Evolutionary conservation across 1,140 invertebrate species (phyloP), one percentile per base, ranked within the genome.

Genomic region (Halictus rubicundus): DNA sequence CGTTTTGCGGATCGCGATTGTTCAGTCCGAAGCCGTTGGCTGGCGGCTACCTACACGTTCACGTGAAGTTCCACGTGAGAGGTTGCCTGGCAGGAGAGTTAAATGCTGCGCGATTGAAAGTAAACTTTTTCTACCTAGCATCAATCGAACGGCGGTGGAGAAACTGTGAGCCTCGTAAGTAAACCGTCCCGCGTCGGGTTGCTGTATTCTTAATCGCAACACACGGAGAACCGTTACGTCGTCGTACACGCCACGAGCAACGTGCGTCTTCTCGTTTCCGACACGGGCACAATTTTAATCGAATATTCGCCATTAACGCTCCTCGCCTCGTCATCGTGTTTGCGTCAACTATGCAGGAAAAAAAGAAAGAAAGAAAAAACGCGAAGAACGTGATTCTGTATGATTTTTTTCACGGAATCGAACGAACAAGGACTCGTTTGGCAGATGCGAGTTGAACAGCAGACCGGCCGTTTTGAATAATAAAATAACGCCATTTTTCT

Each of bases 51-150:
- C 85, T 85, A 82, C 85, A 83, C 88, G 88, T 89, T 92, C 91
- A 92, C 91, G 91, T 91, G 91, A 85, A 89, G 84, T 82, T 89
- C 87, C 91, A 92, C 91, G 90, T 92, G 91, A 91, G 85, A 85
- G 81, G 68, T 23, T 60, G 70, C 10, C 64, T 39, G 61, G 74
- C 64, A 52, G 61, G 74, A 70, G 79, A 78, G 69, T 65, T 87
- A 84, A 87, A 86, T 86, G 84, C 84, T 81, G 75, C 68, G 46
- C 59, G 70, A 86, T 87, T 87, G 89, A 90, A 90, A 90, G 89
- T 89, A 80, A 82, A 85, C 81, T 84, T 80, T 82, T 85, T 69
- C 68, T 80, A 25, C 61, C 66, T 37, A 12, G 23, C 32, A 27
- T 72, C 74, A 37, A 78, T 78, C 59, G 25, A n/a, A 54, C 46